Evolutionary conservation across 2,113 vertebrate genomes (phyloP).

Genomic region (Hemiprocne comata): DNA sequence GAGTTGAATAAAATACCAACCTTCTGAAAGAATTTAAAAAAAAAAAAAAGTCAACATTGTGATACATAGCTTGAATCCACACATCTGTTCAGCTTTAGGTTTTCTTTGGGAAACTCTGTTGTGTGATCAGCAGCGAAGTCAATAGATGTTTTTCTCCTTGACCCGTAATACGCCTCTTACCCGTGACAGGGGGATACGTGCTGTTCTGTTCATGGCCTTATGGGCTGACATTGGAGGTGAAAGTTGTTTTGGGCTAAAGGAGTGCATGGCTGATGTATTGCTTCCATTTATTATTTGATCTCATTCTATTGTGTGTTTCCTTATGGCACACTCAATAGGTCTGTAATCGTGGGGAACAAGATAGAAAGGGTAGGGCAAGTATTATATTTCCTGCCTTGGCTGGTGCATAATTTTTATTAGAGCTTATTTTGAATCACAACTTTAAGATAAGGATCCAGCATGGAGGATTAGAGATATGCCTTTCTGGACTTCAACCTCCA

Average conservation of each 20-base stretch:
- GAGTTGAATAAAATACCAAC: background rate
- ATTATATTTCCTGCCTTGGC: slow-evolving; percentile 67
- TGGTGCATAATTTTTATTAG: slow-evolving; percentile 33
- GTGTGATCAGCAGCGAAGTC: background rate
- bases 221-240: background rate
- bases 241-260: slow-evolving; percentile 44
- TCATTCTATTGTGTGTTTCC: slow-evolving; percentile 52
- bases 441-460: slow-evolving; percentile 38
- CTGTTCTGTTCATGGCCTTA: background rate
- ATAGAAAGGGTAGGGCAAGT: slow-evolving; percentile 65
- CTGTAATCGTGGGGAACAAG: slow-evolving; percentile 53
- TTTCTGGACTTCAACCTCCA: background rate
- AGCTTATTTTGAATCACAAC: slow-evolving; percentile 33
- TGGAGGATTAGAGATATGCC: background rate
- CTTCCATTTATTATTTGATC: slow-evolving; percentile 70
- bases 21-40: background rate
- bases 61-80: background rate
- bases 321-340: slow-evolving; percentile 48
- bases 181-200: background rate
- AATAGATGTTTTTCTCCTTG: background rate
- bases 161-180: background rate
- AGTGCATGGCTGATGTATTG: slow-evolving; percentile 54
- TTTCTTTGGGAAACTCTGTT: background rate
- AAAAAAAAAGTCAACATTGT: background rate
- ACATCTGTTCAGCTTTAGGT: background rate